These are phyloP conservation scores for Allygus modestus DNA, from an alignment of 2,888 invertebrate species.

Conservation along the genomic window DNA sequence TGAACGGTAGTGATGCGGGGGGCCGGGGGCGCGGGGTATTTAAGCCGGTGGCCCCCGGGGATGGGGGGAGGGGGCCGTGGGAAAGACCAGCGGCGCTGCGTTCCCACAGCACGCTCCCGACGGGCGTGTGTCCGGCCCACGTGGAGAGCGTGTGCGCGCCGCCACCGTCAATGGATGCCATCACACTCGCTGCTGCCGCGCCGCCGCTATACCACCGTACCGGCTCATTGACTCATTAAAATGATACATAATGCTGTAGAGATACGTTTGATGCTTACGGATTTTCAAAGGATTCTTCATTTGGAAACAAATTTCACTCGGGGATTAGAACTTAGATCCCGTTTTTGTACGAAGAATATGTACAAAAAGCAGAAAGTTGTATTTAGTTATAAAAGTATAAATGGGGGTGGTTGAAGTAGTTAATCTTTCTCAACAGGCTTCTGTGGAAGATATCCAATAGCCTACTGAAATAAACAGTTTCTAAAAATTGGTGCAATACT, in stretches of 20 bases:
- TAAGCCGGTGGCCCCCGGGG: conserved; percentile 74
- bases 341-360: too few relatives aligned
- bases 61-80: conserved; percentile 75
- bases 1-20: conserved; percentile 33
- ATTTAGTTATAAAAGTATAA: too few relatives aligned
- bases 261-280: background rate
- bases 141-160: conserved; percentile 54
- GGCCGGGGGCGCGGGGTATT: conserved; percentile 56
- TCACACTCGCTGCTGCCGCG: conserved; percentile 42
- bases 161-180: conserved; percentile 17
- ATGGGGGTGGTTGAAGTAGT: too few relatives aligned
- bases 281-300: too few relatives aligned
- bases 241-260: too few relatives aligned
- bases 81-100: conserved; percentile 74
- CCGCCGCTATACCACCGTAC: conserved; percentile 29
- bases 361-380: too few relatives aligned
- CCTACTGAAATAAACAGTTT: too few relatives aligned
- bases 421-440: too few relatives aligned
- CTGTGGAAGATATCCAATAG: too few relatives aligned
- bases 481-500: too few relatives aligned
- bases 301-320: too few relatives aligned
- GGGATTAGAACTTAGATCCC: too few relatives aligned
- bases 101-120: conserved; percentile 80
- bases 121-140: conserved; percentile 58
- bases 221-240: background rate